Percentiles rank a stretch among this genome's conserved stretches.
Evolutionary conservation across 2,888 invertebrate species (phyloP).

Genomic region (Nebria brevicollis): DNA sequence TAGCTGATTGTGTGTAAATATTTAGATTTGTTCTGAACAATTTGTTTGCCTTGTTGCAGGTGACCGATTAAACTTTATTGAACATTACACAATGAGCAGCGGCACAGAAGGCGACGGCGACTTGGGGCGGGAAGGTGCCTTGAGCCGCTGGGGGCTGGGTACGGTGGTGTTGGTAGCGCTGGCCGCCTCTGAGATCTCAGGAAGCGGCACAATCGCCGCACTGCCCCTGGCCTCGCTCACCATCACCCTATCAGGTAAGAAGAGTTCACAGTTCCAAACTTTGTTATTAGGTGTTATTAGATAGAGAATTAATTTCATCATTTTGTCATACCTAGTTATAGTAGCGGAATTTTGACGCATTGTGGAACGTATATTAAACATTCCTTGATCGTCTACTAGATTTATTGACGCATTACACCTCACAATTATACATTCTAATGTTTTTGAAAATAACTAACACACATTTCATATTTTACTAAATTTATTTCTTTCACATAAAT

Average conservation of each 20-base stretch:
- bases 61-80: background rate
- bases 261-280: background rate
- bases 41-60: background rate
- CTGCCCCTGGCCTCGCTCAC: constrained; percentile 66
- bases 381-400: no score
- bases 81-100: constrained; percentile 61
- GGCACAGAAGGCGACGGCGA: constrained; percentile 57
- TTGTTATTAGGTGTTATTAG: background rate
- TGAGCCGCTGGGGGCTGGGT: constrained; percentile 69
- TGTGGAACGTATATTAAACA: no score
- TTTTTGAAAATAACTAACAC: no score
- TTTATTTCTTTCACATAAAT: no score
- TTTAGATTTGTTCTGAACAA: background rate
- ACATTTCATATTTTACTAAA: no score
- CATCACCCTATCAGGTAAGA: constrained; percentile 66
- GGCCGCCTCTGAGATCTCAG: constrained; percentile 69
- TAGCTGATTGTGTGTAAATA: no score
- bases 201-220: constrained; percentile 69
- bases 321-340: no score
- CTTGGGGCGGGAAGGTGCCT: constrained; percentile 58
- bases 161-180: constrained; percentile 69
- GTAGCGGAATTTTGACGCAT: no score
- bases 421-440: no score
- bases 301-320: background rate
- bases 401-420: no score